These are phyloP conservation scores for Micrasema minimum DNA, from an alignment of 1,140 invertebrate species.

Conservation along the genomic window DNA sequence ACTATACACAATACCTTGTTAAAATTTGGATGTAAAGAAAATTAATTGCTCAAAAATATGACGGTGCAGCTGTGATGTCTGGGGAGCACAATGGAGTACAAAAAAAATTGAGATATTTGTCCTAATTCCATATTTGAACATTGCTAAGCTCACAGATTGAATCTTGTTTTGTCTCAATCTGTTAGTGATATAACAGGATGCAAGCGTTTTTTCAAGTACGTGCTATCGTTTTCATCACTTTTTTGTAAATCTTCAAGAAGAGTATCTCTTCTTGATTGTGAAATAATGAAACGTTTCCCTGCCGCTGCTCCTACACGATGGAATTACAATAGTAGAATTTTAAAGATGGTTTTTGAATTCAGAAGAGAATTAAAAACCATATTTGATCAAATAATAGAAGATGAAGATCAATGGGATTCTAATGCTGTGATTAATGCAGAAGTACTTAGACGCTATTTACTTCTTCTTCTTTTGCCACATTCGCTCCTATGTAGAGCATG, in stretches of 20 bases:
- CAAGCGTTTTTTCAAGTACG: neutral
- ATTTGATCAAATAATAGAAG: neutral
- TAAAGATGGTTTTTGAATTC: neutral
- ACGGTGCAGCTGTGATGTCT: neutral
- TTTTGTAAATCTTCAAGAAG: neutral
- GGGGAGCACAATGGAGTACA: neutral
- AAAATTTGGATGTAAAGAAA: too few species aligned
- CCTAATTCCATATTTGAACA: neutral
- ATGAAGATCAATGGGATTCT: neutral
- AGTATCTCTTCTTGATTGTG: neutral
- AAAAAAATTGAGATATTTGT: conserved; percentile 4
- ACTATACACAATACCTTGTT: too few species aligned
- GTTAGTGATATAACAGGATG: neutral
- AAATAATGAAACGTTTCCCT: conserved; percentile 3
- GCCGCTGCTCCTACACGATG: neutral
- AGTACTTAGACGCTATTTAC: neutral
- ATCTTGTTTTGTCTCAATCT: neutral
- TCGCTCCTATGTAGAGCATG: too few species aligned
- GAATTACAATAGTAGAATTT: neutral
- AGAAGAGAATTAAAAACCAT: neutral
- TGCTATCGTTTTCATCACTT: neutral
- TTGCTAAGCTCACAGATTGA: neutral
- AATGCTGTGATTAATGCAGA: neutral
- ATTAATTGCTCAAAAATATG: neutral
- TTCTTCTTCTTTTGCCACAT: too few species aligned